Evolutionary conservation across 2,888 invertebrate genomes (phyloP), one percentile per base, ranked within the genome.

Genomic region (Tenthredo livida): DNA sequence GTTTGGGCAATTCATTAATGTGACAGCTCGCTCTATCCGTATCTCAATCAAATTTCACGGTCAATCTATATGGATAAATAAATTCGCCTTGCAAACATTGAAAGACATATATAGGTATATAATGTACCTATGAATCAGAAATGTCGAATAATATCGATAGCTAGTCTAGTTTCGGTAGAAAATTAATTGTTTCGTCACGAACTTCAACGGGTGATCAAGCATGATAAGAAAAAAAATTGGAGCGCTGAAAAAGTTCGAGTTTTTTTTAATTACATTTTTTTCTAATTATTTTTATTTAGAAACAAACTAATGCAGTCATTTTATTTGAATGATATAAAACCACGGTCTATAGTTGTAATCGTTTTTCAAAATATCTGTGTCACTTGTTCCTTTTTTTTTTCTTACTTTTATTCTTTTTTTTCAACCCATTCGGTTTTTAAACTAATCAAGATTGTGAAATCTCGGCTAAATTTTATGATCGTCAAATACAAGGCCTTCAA

Each of bases 11-110:
- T 75, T 75, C 25, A 17, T 75, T 75, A 75, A 75, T 75, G 47
- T 21, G 75, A 47, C 75, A 75, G 75, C 25, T 43, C 21, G 29
- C 73, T 37, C n/a, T 37, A 47, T 75, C 75, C 75, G 75, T 29
- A 25, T 75, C 75, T 75, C 75, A 75, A 75, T 75, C 25, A 43
- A 50, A 75, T 75, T 75, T 75, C 75, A 75, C 75, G 75, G 75
- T 75, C 47, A 75, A 43, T 47, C 12, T n/a, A 37, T n/a, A 47
- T 50, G 40, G 40, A 75, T 47, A 61, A 61, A 25, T 61, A 21
- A 75, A 72, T 43, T 43, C 40, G 65, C 65, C 0, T 65, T 15
- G 25, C 29, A 5, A 12, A 65, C 65, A 0, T 50, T 6, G n/a
- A 10, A 25, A 29, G 33, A 3, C 33, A 33, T 33, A 33, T 33